Evolutionary conservation across 2,797 vertebrate species (phyloP), one percentile per base, ranked within the genome.

Genomic region (Alcedo quadribrachys): DNA sequence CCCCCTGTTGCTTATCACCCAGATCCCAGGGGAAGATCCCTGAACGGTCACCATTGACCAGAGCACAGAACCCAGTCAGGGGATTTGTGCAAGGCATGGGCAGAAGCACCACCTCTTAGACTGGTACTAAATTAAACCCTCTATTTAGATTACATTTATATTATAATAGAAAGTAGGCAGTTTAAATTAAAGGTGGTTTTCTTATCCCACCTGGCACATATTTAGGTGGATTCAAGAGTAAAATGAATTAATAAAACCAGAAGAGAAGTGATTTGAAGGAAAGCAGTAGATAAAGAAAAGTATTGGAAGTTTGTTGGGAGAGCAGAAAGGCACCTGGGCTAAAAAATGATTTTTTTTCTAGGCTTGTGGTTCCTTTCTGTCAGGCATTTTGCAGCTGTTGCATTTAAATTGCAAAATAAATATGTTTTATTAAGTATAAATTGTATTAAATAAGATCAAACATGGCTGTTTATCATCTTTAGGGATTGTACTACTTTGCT

Each of bases 1-100:
- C 19, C 12, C 43, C 1, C 37, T 6, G 0, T 5, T 12, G 62
- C 20, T 77, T 0, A 0, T 8, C 15, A 1, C 9, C 54, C 20
- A 12, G 40, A 15, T 5, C 20, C 45, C 32, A 24, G 53, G 51
- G 43, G 48, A 37, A 48, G 79, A 60, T 24, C 45, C 62, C 32
- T 11, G 75, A 20, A 42, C 2, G 0, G 24, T 5, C 62, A 9
- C 81, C 13, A 8, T 4, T 1, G 2, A 42, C 61, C 35, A 45
- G 32, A 28, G 15, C 4, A 0, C 32, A 11, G 25, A 65, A 16
- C 32, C 65, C 17, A 20, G 30, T 19, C 0, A 1, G 11, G 68
- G 27, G 15, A 5, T 37, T 80, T 58, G 43, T 28, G 37, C n/a
- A 63, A 67, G 85, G 71, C 30, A 12, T 21, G 9, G 35, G 48